phyloP scores from a whole-genome alignment of 2,888 invertebrate species.

The Spodoptera picta region DNA sequence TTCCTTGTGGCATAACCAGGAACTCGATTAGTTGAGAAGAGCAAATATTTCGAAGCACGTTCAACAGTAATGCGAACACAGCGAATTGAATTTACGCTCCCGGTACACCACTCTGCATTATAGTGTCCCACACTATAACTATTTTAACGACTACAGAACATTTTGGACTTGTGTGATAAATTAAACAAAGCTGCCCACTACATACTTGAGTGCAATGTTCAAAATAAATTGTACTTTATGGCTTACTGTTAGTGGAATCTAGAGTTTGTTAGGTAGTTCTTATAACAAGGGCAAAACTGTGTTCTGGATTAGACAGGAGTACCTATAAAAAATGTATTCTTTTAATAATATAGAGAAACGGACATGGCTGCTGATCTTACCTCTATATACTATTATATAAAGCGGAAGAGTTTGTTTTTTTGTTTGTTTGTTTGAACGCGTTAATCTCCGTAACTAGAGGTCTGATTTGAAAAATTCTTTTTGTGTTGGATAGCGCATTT shows the following conservation, averaged over 20 bases:
- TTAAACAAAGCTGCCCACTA: conserved; percentile 19
- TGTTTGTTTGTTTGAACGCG: no score
- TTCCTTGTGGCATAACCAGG: background rate
- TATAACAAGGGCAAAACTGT: no score
- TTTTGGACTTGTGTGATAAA: conserved; percentile 24
- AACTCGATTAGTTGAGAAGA: conserved; percentile 7
- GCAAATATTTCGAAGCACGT: conserved; percentile 23
- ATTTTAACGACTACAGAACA: conserved; percentile 32
- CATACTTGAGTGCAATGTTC: conserved; percentile 12
- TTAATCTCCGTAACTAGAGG: no score
- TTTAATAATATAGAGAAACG: no score
- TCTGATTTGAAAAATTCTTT: no score
- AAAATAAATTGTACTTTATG: conserved; percentile 6
- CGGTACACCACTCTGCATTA: conserved; percentile 10
- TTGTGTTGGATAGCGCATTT: no score
- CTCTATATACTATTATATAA: no score
- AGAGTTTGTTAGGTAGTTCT: no score
- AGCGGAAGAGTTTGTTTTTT: no score
- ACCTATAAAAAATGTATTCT: no score
- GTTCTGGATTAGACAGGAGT: no score
- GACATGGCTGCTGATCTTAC: no score
- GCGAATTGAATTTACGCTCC: conserved; percentile 34
- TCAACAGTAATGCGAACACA: conserved; percentile 9
- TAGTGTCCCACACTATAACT: conserved; percentile 30
- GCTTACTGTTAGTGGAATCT: background rate